Conservation (phyloP, 2,113 vertebrate species). For the Campylomormyrus tamandua region DNA sequence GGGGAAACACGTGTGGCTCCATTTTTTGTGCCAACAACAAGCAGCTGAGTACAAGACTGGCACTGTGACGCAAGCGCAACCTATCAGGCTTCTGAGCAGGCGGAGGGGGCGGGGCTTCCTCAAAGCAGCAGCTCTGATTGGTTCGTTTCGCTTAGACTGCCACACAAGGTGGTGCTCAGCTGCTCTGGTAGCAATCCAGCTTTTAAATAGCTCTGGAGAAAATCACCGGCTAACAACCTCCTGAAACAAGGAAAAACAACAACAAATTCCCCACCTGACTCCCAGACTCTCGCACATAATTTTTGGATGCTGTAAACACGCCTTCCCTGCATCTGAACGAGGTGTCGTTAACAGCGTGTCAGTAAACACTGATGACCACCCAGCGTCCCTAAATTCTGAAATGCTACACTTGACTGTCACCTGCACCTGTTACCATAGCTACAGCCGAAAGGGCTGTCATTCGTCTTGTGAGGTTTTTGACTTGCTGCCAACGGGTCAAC, state of each 20-base stretch:
- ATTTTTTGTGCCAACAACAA: not conserved
- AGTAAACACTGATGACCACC: not conserved
- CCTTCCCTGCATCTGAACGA: not conserved
- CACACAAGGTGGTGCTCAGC: not conserved
- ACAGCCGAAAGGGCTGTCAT: not conserved
- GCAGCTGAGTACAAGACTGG: slow-evolving; percentile 4
- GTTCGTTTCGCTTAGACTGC: not conserved
- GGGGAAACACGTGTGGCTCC: not conserved
- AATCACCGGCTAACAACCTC: not conserved
- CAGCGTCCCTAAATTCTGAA: not conserved
- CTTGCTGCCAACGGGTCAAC: not conserved
- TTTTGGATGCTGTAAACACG: not conserved
- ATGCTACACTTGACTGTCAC: not conserved
- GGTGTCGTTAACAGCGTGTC: not conserved
- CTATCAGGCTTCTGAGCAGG: not conserved
- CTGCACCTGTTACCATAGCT: not conserved
- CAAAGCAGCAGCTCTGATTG: not conserved
- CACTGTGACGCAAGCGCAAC: not conserved
- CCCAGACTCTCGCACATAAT: not conserved
- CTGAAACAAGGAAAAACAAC: not conserved
- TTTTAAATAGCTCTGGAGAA: not conserved
- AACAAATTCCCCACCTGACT: not conserved
- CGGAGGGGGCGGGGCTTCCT: not conserved
- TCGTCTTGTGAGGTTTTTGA: not conserved
- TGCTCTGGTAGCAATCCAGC: not conserved